phyloP scores from a whole-genome alignment of 1,140 invertebrate genomes.

The Hesperophylax magnus region DNA sequence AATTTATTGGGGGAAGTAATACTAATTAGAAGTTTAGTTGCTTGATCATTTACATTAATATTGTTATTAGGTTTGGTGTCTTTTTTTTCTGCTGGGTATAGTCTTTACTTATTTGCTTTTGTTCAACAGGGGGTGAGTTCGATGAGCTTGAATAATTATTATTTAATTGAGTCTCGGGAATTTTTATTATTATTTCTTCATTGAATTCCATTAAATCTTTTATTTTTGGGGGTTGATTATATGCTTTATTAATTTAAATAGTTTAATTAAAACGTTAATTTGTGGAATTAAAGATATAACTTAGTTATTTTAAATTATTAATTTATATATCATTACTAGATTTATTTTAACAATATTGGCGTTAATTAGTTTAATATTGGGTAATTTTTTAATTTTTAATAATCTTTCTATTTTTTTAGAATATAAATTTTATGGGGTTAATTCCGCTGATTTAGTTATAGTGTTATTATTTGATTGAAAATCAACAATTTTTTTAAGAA shows the following conservation, averaged over 20 bases:
- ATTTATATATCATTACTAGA: not conserved
- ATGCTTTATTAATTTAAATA: conserved; percentile 73
- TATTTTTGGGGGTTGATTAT: conserved; percentile 71
- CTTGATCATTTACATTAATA: conserved; percentile 65
- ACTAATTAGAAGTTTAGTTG: conserved; percentile 72
- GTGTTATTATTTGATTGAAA: conserved; percentile 72
- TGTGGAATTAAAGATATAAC: conserved; percentile 71
- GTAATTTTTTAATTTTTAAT: conserved; percentile 53
- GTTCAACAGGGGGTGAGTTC: conserved; percentile 71
- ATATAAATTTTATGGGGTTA: conserved; percentile 59
- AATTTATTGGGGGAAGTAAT: conserved; percentile 72
- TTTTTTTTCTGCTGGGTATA: conserved; percentile 68
- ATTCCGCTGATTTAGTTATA: conserved; percentile 65
- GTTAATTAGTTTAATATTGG: conserved; percentile 61
- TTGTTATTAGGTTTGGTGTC: conserved; percentile 69
- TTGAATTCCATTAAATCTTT: conserved; percentile 74
- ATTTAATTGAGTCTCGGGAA: conserved; percentile 66
- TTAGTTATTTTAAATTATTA: not conserved
- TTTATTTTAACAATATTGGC: conserved; percentile 61
- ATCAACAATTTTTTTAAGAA: conserved; percentile 72
- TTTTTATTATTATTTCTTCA: conserved; percentile 74
- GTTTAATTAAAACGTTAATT: conserved; percentile 75
- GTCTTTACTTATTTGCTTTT: conserved; percentile 73
- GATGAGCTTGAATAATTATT: conserved; percentile 65
- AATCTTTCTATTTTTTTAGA: conserved; percentile 60